Base-by-base conservation (phyloP, 2,113 vertebrate genomes). In the Coptodon rendalli region DNA sequence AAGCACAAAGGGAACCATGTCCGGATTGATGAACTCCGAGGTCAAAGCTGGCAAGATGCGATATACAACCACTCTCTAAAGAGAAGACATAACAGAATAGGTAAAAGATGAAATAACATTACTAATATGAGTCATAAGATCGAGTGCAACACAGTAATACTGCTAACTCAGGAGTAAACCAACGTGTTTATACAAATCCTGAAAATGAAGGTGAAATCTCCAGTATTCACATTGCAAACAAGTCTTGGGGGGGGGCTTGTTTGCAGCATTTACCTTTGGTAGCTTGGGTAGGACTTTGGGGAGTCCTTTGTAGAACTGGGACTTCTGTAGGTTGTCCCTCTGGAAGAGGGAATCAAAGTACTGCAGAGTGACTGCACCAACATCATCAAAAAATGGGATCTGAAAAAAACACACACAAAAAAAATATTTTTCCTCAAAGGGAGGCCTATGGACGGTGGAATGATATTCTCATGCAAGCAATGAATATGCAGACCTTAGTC, bases 301-400 rank as follows among this genome's bases (percentile, higher is more conserved):
- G 31, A 99, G 96, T 81, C 98, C 97, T 97, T 99, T 99, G 95
- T 98, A 99, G 95, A 99, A 99, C 87, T 99, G 99, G 80, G 98
- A 99, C 92, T 99, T 99, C 95, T 99, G 99, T 52, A 99, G 97
- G 92, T 99, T 99, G 96, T 99, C 98, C 91, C 98, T 97, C 95
- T 99, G 99, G 96, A 99, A 99, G 90, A 99, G 97, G 1, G 98
- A 97, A 96, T 99, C 99, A 89, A 99, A 99, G 95, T 99, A 99
- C 82, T 99, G 98, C 91, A 99, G 96, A 0, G 99, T 99, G 90
- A 98, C 96, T 22, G 98, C 98, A 57, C 99, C 99, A 78, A 99
- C 97, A 87, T 99, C 98, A 88, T 99, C 98, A 31, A 99, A 99
- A 96, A 99, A 99, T 0, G 98, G 99, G 91, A 99, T 97, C 99